These are phyloP conservation scores for Premnoplex brunnescens DNA, from an alignment of 2,797 vertebrate species.

Conservation along the genomic window DNA sequence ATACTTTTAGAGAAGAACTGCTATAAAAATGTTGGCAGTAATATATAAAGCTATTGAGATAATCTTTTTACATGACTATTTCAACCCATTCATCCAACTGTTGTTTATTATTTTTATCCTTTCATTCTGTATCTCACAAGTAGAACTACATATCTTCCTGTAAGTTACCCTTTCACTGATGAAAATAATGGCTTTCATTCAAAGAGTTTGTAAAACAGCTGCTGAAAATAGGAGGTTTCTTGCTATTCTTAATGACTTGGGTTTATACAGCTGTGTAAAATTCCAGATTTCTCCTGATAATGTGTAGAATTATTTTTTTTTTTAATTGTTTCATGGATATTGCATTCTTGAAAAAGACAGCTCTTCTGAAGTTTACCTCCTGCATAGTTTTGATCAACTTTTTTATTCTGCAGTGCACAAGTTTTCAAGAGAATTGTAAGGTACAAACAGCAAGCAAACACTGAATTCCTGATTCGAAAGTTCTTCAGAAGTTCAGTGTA, in stretches of 20 bases:
- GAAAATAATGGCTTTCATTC: background rate
- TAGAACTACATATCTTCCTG: background rate
- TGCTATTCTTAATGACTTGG: background rate
- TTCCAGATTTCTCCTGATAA: background rate
- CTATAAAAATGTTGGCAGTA: background rate
- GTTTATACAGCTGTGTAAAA: background rate
- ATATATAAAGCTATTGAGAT: background rate
- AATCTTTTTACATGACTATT: background rate
- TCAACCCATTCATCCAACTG: background rate
- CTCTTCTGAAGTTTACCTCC: background rate
- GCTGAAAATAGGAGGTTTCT: background rate
- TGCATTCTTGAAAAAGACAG: background rate
- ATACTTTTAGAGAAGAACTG: background rate
- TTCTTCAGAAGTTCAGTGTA: background rate
- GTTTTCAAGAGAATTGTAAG: background rate
- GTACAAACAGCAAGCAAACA: background rate
- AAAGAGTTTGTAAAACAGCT: background rate
- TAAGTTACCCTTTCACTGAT: background rate
- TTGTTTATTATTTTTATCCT: background rate
- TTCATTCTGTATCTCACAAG: background rate
- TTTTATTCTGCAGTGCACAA: background rate
- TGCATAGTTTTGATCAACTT: background rate
- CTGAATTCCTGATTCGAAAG: background rate
- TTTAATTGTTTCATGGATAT: background rate
- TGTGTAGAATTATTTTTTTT: background rate